Percentiles rank a stretch among this genome's conserved stretches.
These are phyloP conservation scores for Odontamblyopus rebecca DNA, from an alignment of 2,797 vertebrate species.

Conservation along the genomic window DNA sequence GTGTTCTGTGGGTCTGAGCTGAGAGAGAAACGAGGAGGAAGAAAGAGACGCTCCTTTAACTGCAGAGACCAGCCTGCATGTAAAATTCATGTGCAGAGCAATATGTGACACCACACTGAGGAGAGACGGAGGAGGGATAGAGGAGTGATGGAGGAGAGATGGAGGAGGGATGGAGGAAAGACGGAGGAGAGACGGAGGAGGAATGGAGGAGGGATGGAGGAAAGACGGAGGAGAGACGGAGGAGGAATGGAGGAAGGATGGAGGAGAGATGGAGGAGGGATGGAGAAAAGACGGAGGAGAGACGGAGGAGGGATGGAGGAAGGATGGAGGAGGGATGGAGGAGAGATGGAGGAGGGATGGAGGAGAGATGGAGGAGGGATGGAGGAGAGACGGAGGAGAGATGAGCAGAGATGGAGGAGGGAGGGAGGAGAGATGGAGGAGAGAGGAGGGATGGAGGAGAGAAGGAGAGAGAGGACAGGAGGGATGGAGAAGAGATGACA, in stretches of 20 bases:
- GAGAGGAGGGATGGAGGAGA: not conserved
- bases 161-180: not conserved
- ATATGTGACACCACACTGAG: slow-evolving; percentile 54
- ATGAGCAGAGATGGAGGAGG: no score
- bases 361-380: no score
- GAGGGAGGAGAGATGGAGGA: slow-evolving; percentile 10
- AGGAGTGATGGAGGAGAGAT: not conserved
- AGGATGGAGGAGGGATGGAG: no score
- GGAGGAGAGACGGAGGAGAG: no score
- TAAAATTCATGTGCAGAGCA: slow-evolving; percentile 62
- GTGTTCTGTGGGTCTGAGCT: not conserved
- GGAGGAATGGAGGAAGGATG: slow-evolving; percentile 7
- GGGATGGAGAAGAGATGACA: no score
- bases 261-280: not conserved
- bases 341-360: no score
- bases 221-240: not conserved
- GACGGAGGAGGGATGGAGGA: no score
- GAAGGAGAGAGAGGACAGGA: not conserved
- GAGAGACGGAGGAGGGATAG: slow-evolving; percentile 11
- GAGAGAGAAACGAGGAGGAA: not conserved
- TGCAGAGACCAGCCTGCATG: slow-evolving; percentile 52
- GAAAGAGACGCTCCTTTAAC: slow-evolving; percentile 30
- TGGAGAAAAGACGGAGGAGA: no score
- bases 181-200: not conserved
- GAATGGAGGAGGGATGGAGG: no score